Evolutionary conservation across 1,140 invertebrate genomes (phyloP).

Genomic region (Latrodectus geometricus): DNA sequence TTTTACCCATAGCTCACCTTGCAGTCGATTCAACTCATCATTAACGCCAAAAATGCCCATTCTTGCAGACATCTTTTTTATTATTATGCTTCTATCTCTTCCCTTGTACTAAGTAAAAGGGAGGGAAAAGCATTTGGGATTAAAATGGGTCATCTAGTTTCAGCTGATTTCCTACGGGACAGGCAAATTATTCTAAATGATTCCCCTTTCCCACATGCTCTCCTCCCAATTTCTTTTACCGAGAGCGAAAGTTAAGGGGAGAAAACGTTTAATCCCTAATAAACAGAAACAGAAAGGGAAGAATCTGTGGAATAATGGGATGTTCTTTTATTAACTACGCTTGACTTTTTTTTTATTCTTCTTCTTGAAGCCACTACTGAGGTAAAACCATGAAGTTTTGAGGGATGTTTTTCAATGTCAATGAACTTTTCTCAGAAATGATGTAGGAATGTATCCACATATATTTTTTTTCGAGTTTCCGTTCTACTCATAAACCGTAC

Average conservation of each 20-base stretch:
- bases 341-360: conserved; percentile 21
- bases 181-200: conserved; percentile 29
- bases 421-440: conserved; percentile 42
- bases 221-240: neutral
- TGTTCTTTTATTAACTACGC: neutral
- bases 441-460: no score
- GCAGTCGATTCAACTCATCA: neutral
- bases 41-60: neutral
- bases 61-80: neutral
- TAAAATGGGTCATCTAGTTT: conserved; percentile 57
- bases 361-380: conserved; percentile 28
- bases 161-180: conserved; percentile 47
- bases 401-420: conserved; percentile 30
- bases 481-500: neutral
- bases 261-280: conserved; percentile 36
- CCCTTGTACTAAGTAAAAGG: neutral
- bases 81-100: neutral
- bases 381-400: conserved; percentile 8
- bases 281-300: neutral
- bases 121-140: conserved; percentile 14
- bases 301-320: conserved; percentile 10
- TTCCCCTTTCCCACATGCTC: neutral
- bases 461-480: neutral
- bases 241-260: conserved; percentile 49
- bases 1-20: neutral